phyloP scores from a whole-genome alignment of 2,797 vertebrate species.

The Hemitrygon akajei region DNA sequence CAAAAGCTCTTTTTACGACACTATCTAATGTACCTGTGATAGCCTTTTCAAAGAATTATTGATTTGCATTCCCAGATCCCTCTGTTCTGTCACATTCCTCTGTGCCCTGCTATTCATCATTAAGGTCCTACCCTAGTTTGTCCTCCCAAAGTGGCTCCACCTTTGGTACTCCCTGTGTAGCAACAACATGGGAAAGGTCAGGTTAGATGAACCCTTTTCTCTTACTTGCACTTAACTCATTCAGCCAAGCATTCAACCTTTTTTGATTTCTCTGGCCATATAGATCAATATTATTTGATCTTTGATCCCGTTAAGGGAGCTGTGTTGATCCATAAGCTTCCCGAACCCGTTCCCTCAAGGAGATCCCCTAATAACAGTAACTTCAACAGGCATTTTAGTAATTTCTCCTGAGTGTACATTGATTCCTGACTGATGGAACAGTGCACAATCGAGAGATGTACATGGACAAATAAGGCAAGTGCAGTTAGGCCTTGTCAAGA shows the following conservation, averaged over 20 bases:
- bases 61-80: no score
- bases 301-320: background rate
- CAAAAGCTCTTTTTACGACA: no score
- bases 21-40: no score
- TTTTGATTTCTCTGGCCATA: background rate
- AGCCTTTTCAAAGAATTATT: no score
- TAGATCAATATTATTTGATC: background rate
- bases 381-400: background rate
- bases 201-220: background rate
- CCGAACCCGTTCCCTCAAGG: background rate
- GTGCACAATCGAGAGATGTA: background rate
- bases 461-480: background rate
- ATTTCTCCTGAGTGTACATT: background rate
- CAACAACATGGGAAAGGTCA: background rate
- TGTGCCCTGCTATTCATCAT: no score
- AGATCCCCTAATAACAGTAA: background rate
- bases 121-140: no score
- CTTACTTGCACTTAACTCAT: background rate
- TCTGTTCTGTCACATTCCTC: no score
- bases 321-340: background rate
- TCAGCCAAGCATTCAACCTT: background rate
- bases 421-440: background rate
- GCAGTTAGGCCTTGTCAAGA: background rate
- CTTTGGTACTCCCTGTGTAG: no score
- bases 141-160: background rate